A percentile compares a stretch with the other conserved stretches of the same genome.
phyloP scores from a whole-genome alignment of 2,888 invertebrate genomes.

The Trimorus sp. region DNA sequence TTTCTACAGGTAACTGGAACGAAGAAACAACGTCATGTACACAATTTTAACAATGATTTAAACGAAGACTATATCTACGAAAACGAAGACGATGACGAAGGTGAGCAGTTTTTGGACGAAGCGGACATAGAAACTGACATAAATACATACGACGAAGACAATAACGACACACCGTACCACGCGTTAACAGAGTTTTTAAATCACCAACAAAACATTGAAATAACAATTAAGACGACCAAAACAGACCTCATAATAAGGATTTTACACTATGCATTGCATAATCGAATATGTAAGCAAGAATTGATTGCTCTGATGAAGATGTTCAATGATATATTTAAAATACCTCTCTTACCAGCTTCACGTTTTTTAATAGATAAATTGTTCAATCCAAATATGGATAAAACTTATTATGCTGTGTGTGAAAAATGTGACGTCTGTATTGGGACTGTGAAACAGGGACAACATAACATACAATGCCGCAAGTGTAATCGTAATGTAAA shows the following conservation, averaged over 20 bases:
- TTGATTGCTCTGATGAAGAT: neutral
- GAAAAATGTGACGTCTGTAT: neutral
- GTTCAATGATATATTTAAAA: neutral
- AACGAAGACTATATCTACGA: too few species aligned
- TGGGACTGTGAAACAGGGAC: neutral
- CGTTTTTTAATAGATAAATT: slow-evolving; percentile 11
- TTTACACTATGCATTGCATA: neutral
- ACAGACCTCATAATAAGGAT: neutral
- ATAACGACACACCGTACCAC: neutral
- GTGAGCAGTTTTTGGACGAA: too few species aligned
- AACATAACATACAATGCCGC: neutral
- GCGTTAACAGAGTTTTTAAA: slow-evolving; percentile 1
- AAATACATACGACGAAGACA: neutral
- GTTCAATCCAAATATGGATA: neutral
- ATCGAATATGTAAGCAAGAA: neutral
- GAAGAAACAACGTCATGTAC: too few species aligned
- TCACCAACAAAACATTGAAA: neutral
- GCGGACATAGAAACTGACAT: too few species aligned
- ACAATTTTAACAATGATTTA: too few species aligned
- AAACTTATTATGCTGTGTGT: slow-evolving; percentile 4
- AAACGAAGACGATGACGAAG: too few species aligned
- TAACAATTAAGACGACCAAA: neutral
- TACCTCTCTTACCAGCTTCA: neutral
- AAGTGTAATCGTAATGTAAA: neutral
- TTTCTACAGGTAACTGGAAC: too few species aligned